phyloP scores from a whole-genome alignment of 2,113 vertebrate genomes.

The Naja naja region DNA sequence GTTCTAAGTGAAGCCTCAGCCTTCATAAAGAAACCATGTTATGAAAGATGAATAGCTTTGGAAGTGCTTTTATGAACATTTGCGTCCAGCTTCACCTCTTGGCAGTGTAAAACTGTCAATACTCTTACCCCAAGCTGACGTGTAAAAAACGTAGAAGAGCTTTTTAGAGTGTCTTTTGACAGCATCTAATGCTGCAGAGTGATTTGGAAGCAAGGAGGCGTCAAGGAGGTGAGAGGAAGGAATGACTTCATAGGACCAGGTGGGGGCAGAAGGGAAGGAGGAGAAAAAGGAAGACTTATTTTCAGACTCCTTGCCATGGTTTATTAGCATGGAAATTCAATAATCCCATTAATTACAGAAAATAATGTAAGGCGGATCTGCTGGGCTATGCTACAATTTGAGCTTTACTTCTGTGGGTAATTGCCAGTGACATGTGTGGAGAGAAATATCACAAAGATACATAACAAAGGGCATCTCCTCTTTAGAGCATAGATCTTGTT shows the following conservation, averaged over 20 bases:
- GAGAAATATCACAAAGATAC: slow-evolving; percentile 73
- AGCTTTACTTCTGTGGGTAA: slow-evolving; percentile 70
- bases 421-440: slow-evolving; percentile 72
- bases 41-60: slow-evolving; percentile 71
- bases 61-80: slow-evolving; percentile 71
- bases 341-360: slow-evolving; percentile 73
- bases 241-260: slow-evolving; percentile 40
- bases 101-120: slow-evolving; percentile 61
- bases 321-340: slow-evolving; percentile 69
- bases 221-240: slow-evolving; percentile 23
- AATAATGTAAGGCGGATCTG: slow-evolving; percentile 69
- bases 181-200: slow-evolving; percentile 51
- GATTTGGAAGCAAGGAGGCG: slow-evolving; percentile 3
- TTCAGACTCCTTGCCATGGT: slow-evolving; percentile 61
- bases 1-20: slow-evolving; percentile 64
- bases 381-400: slow-evolving; percentile 66
- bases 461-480: slow-evolving; percentile 70
- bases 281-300: slow-evolving; percentile 53
- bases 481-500: slow-evolving; percentile 73
- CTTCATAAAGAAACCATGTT: slow-evolving; percentile 70
- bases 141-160: slow-evolving; percentile 50
- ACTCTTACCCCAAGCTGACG: slow-evolving; percentile 53
- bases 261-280: neutral
- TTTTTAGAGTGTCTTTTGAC: slow-evolving; percentile 1
- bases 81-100: slow-evolving; percentile 65